Evolutionary conservation across 2,888 invertebrate genomes (phyloP), one percentile per base, ranked within the genome.

Genomic region (Platerodrilus igneus): DNA sequence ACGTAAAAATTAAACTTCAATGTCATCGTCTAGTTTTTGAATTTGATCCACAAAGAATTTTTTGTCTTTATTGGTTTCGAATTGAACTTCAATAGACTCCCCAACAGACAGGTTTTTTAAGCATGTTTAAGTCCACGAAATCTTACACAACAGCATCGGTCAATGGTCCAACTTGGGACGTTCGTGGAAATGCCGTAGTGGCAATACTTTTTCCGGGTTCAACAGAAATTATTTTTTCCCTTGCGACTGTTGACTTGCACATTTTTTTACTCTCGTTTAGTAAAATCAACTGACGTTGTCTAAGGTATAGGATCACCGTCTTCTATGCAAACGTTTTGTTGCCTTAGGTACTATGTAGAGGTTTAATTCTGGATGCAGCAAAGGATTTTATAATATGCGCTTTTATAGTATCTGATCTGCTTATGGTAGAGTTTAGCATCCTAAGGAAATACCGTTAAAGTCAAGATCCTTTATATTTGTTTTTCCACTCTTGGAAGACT

Each of bases 31-130:
- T 26, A 11, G 8, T 9, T 22, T 22, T 22, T 22, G 22, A 7
- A 7, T 19, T 22, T 22, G n/a, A 7, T 3, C 22, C n/a, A 22
- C 22, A 22, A 22, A 22, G 3, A 22, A 22, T 22, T 22, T 22
- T 10, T 22, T 22, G 22, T 22, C 22, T 7, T 22, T 22, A 22
- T 22, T 4, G 9, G 22, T 22, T 22, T 22, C 7, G 10, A 22
- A 22, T 10, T 22, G 22, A 10, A 22, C 22, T 22, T 22, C 22
- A 22, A 22, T 22, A 22, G 10, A 22, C 22, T 22, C 7, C 22
- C 22, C 7, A 22, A 7, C 10, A 22, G 22, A 22, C 3, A 19
- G 19, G 7, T 19, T 9, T n/a, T 23, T n/a, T n/a, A n/a, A n/a
- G n/a, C n/a, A n/a, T 3, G 7, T 22, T 10, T 9, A 22, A 22